Conservation (phyloP, 2,888 invertebrate genomes). For the Ctenicera cuprea region DNA sequence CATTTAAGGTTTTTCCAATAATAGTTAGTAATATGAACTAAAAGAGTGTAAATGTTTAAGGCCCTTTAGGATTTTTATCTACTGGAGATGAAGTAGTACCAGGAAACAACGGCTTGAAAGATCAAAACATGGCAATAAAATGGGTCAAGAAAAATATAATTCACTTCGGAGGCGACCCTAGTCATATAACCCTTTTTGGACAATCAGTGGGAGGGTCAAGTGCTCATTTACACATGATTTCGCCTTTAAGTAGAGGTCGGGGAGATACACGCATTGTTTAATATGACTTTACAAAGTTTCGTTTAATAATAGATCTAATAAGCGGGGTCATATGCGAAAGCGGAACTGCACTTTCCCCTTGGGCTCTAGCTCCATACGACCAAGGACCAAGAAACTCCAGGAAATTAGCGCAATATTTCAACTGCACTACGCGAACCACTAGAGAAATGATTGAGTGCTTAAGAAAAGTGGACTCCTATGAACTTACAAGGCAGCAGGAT, state of each 20-base stretch:
- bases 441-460: constrained; percentile 27
- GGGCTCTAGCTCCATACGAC: neutral
- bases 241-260: constrained; percentile 66
- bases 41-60: too few relatives aligned
- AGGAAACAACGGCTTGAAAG: constrained; percentile 62
- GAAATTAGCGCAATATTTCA: neutral
- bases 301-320: constrained; percentile 41
- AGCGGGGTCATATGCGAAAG: constrained; percentile 30
- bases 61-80: constrained; percentile 65
- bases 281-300: too few relatives aligned
- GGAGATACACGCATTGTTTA: too few relatives aligned
- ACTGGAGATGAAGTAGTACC: constrained; percentile 64
- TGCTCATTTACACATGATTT: constrained; percentile 69
- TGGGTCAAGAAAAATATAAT: constrained; percentile 66
- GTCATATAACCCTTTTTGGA: constrained; percentile 68
- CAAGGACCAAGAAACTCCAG: neutral
- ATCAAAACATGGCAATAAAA: constrained; percentile 65
- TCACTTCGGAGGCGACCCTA: constrained; percentile 63
- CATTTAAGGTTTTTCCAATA: too few relatives aligned
- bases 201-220: constrained; percentile 70
- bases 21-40: too few relatives aligned
- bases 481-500: constrained; percentile 4
- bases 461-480: constrained; percentile 14
- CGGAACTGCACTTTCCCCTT: neutral
- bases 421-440: neutral